Evolutionary conservation across 2,113 vertebrate genomes (phyloP).

Genomic region (Heloderma charlesbogerti): DNA sequence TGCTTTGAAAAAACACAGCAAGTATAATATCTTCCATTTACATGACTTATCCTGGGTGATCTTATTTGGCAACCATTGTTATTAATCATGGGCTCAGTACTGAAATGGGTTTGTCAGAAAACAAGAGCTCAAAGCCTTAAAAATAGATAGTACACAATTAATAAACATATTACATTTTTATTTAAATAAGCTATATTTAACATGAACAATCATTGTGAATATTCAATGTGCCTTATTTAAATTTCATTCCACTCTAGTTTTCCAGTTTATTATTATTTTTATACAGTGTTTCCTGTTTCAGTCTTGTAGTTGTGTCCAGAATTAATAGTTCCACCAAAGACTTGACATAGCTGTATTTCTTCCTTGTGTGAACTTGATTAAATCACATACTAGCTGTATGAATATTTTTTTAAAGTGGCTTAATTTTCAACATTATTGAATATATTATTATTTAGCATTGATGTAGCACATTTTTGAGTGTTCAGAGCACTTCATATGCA

Average conservation of each 20-base stretch:
- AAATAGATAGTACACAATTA: not conserved
- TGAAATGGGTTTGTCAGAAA: constrained; percentile 4
- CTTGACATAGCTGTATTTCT: not conserved
- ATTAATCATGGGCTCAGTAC: constrained; percentile 11
- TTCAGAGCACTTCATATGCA: not conserved
- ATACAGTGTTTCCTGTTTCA: not conserved
- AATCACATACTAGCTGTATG: not conserved
- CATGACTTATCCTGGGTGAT: not conserved
- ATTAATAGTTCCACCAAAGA: not conserved
- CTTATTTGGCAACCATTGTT: not conserved
- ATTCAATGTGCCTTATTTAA: not conserved
- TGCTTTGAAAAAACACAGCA: not conserved
- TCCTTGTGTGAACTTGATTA: not conserved
- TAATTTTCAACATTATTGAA: not conserved
- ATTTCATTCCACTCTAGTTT: not conserved
- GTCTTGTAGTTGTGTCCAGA: not conserved
- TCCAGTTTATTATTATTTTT: not conserved
- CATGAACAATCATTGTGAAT: not conserved
- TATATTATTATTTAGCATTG: not conserved
- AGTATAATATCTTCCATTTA: not conserved
- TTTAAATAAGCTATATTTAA: not conserved
- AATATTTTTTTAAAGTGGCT: not conserved
- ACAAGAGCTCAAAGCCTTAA: not conserved
- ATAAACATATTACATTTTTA: not conserved
- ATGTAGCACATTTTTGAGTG: not conserved